These are phyloP conservation scores for Amblyraja radiata DNA, from an alignment of 2,797 vertebrate species.

Conservation along the genomic window DNA sequence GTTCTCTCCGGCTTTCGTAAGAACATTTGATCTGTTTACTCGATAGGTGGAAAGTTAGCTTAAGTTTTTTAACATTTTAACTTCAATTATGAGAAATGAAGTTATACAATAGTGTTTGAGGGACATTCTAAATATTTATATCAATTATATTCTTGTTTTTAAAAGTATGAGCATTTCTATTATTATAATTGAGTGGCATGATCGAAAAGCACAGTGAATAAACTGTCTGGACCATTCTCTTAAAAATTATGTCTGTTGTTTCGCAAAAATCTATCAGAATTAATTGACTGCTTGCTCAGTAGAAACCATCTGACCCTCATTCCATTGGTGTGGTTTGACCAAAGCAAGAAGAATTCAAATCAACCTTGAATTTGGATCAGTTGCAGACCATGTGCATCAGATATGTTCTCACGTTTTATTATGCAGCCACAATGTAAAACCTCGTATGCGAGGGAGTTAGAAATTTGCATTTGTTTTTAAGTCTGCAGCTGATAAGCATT, in stretches of 20 bases:
- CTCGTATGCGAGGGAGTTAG: neutral
- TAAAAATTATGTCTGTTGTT: too few species aligned
- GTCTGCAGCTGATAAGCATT: slow-evolving; percentile 14
- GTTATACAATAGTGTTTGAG: too few species aligned
- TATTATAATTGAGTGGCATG: neutral
- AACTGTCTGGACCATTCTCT: too few species aligned
- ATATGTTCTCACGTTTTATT: neutral
- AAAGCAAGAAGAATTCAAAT: neutral
- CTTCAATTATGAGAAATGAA: neutral
- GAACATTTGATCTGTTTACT: neutral
- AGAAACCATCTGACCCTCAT: neutral
- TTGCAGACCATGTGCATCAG: neutral
- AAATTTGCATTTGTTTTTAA: slow-evolving; percentile 14
- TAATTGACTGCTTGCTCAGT: neutral
- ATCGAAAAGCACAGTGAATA: neutral
- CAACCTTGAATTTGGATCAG: neutral
- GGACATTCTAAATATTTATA: neutral
- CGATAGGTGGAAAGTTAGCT: neutral
- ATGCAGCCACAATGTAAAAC: neutral
- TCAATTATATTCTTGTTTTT: neutral
- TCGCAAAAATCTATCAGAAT: neutral
- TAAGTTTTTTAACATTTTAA: neutral
- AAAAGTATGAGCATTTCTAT: neutral
- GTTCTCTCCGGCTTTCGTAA: neutral
- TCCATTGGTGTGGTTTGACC: neutral